Percentiles rank a stretch among this genome's conserved stretches.
These are phyloP conservation scores for Alces alces DNA, from an alignment of 2,113 vertebrate genomes.

Conservation along the genomic window DNA sequence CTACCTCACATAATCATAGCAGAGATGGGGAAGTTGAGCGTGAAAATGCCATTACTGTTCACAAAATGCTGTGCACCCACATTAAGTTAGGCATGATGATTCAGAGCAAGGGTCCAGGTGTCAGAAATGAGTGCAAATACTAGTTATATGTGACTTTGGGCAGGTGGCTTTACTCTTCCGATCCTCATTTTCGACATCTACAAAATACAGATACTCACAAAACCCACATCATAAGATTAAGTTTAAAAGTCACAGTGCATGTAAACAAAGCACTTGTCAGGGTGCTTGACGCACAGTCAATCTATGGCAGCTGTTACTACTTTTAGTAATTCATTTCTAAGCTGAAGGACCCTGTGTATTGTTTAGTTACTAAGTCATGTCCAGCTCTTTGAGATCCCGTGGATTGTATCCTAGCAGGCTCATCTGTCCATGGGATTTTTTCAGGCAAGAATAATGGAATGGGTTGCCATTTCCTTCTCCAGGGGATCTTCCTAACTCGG, in stretches of 20 bases:
- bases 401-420: not conserved
- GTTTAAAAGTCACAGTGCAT: not conserved
- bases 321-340: not conserved
- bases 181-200: not conserved
- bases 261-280: not conserved
- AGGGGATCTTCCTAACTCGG: not conserved
- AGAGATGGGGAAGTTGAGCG: not conserved
- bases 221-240: not conserved
- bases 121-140: not conserved
- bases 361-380: not conserved
- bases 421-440: not conserved
- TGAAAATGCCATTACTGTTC: not conserved
- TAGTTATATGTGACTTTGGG: not conserved
- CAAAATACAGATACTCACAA: not conserved
- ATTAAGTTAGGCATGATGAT: not conserved
- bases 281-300: accelerated
- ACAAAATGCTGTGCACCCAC: not conserved
- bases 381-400: not conserved
- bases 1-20: not conserved
- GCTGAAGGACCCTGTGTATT: not conserved
- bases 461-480: not conserved
- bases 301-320: not conserved
- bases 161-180: not conserved
- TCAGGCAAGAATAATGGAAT: not conserved
- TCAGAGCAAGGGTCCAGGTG: not conserved